phyloP scores from a whole-genome alignment of 2,888 invertebrate genomes.

The Platypus cylindrus region DNA sequence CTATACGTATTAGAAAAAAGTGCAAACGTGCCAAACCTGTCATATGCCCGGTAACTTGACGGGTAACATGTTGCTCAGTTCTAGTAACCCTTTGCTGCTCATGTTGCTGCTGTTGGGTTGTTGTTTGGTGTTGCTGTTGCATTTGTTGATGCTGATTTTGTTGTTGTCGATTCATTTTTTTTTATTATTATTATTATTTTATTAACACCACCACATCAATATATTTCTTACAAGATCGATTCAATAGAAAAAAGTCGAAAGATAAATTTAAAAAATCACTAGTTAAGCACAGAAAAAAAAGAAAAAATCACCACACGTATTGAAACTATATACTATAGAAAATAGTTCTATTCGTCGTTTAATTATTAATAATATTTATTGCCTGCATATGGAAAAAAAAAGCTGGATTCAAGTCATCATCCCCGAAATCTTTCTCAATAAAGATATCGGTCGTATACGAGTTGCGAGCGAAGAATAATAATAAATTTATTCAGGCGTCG shows the following conservation, averaged over 20 bases:
- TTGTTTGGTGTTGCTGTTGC: slow-evolving; percentile 38
- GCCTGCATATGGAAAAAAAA: slow-evolving; percentile 42
- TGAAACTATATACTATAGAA: no score
- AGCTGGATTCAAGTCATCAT: slow-evolving; percentile 64
- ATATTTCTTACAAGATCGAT: slow-evolving; percentile 22
- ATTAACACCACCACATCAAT: slow-evolving; percentile 36
- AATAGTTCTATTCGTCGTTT: slow-evolving; percentile 23
- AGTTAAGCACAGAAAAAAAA: slow-evolving; percentile 25
- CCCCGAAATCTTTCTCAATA: slow-evolving; percentile 54
- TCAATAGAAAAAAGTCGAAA: slow-evolving; percentile 14
- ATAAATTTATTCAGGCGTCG: no score
- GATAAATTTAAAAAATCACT: slow-evolving; percentile 6
- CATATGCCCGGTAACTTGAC: slow-evolving; percentile 60
- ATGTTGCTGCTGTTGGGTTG: slow-evolving; percentile 34
- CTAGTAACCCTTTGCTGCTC: slow-evolving; percentile 49
- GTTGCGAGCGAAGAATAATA: slow-evolving; percentile 83
- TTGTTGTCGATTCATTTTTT: slow-evolving; percentile 67
- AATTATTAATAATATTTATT: slow-evolving; percentile 17
- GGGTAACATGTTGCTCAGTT: slow-evolving; percentile 67
- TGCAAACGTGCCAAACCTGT: slow-evolving; percentile 45
- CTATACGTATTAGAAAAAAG: no score
- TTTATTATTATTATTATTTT: no score
- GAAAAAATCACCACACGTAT: slow-evolving; percentile 31
- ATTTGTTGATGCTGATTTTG: slow-evolving; percentile 35
- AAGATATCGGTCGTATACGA: slow-evolving; percentile 92